phyloP scores from a whole-genome alignment of 1,140 invertebrate species.

The Adoxophyes honmai region DNA sequence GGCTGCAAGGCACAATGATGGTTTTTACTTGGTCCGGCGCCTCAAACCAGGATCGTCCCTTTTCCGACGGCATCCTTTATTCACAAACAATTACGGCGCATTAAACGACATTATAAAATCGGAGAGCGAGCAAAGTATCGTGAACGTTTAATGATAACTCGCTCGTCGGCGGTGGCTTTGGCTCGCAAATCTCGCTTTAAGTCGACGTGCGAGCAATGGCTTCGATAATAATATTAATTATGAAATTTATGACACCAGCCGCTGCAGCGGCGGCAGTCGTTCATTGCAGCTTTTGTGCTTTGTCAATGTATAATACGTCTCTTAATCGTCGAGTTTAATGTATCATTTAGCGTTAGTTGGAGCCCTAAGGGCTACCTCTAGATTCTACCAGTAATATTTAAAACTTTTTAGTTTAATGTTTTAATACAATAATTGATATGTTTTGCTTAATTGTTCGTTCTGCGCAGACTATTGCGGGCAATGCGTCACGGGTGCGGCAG shows the following conservation, averaged over 20 bases:
- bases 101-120: constrained; percentile 42
- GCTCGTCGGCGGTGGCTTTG: constrained; percentile 48
- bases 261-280: constrained; percentile 22
- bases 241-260: constrained; percentile 47
- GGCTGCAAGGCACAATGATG: too few species aligned
- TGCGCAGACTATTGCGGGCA: too few species aligned
- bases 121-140: constrained; percentile 39
- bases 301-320: constrained; percentile 41
- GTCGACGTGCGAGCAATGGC: constrained; percentile 50
- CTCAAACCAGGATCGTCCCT: constrained; percentile 36
- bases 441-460: too few species aligned
- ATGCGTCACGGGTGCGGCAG: too few species aligned
- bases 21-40: constrained; percentile 43
- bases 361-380: too few species aligned
- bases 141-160: constrained; percentile 63
- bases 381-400: too few species aligned
- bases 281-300: constrained; percentile 41
- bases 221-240: constrained; percentile 64
- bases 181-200: constrained; percentile 56
- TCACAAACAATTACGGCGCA: constrained; percentile 56
- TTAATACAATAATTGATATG: too few species aligned
- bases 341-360: constrained; percentile 23
- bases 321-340: constrained; percentile 50
- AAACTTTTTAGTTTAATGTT: too few species aligned
- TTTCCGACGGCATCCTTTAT: constrained; percentile 54